Conservation (phyloP, 2,797 vertebrate genomes). For the Oryzias sinensis region DNA sequence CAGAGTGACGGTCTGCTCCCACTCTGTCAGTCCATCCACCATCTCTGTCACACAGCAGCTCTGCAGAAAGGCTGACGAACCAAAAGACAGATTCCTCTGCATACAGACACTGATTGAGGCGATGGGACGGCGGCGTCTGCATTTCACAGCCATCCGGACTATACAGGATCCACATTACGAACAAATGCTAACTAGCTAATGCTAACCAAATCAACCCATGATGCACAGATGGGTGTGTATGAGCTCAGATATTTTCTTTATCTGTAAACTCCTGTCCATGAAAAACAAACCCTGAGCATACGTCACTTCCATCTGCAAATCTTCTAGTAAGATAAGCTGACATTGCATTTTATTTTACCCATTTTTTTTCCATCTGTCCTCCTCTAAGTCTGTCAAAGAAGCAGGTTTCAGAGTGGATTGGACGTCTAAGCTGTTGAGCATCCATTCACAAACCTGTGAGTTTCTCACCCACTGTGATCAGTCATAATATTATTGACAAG, state of each 20-base stretch:
- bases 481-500: no score
- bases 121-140: constrained; percentile 20
- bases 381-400: constrained; percentile 20
- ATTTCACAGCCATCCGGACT: background rate
- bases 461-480: no score
- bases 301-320: constrained; percentile 58
- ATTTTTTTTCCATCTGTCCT: constrained; percentile 57
- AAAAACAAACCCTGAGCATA: constrained; percentile 40
- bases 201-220: constrained; percentile 1
- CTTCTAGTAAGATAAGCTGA: constrained; percentile 41
- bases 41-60: constrained; percentile 58
- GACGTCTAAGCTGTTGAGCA: no score
- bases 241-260: constrained; percentile 27
- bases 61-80: constrained; percentile 52
- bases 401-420: no score
- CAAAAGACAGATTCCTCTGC: constrained; percentile 55
- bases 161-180: constrained; percentile 7
- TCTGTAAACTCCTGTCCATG: constrained; percentile 32
- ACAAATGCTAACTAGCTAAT: background rate
- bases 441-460: no score
- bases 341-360: constrained; percentile 50
- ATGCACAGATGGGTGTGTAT: background rate
- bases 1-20: constrained; percentile 64
- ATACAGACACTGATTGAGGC: constrained; percentile 49
- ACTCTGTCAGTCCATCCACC: constrained; percentile 59